Evolutionary conservation across 1,140 invertebrate genomes (phyloP), one percentile per base, ranked within the genome.

Genomic region (Meloidogyne hapla): DNA sequence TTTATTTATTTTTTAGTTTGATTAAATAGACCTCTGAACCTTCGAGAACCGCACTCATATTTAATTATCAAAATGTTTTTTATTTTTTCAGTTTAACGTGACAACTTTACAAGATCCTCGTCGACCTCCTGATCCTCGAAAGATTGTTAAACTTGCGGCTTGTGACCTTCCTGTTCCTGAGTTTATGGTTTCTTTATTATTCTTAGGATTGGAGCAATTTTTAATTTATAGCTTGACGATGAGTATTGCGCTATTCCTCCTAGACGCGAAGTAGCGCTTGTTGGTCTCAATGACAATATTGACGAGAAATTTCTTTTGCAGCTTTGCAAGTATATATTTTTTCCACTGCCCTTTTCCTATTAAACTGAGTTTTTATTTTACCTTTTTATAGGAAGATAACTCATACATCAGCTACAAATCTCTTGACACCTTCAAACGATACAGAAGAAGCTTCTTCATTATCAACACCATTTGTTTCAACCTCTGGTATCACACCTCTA

Each of bases 221-320:
- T n/a, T 15, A 23, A 42, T 67, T 25, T 74, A 64, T 13, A 76
- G 75, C n/a, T 76, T n/a, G 75, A 76, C 21, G 75, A 76, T n/a
- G 48, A 76, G 15, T 76, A 69, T 61, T 69, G 65, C 12, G 63
- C 75, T 9, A 68, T 76, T 67, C 75, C 75, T 12, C 42, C 69
- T 25, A 69, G 9, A 18, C 65, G 75, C 18, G 75, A 76, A 48
- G 62, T 76, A 2, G 40, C 75, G 13, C 18, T 76, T 21, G 67
- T 68, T 69, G 75, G 75, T 18, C 56, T 76, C 9, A 76, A 76
- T 67, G 75, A 76, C 33, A 76, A 76, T 40, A 64, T 76, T 62
- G 68, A 76, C 45, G 75, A 76, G 61, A 76, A 76, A 62, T 76
- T 76, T 76, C 61, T 76, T 38, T 13, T 13, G 28, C 56, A 70